Evolutionary conservation across 2,888 invertebrate genomes (phyloP), one percentile per base, ranked within the genome.

Genomic region (Coenonympha glycerion): DNA sequence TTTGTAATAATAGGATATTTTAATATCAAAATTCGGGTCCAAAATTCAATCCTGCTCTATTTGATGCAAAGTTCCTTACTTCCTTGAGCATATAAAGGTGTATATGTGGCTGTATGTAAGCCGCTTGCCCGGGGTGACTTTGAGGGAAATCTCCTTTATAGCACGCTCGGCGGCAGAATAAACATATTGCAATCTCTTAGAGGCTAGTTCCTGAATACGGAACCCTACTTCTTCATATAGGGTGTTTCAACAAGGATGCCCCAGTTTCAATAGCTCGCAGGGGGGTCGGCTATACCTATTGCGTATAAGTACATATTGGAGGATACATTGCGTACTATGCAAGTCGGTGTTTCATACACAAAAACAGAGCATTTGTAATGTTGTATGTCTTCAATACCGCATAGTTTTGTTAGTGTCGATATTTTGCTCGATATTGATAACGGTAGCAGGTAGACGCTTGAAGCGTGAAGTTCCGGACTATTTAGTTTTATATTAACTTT

Each of bases 141-240:
- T 6, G 24, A 15, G 15, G 39, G 39, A 15, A 39, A 39, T 37
- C 24, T 24, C 24, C 37, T 24, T 24, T 39, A 24, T 15, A 15
- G 13, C 9, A 9, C 6, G 16, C 2, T 22, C 8, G 22, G 24
- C 4, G 9, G 24, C 22, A 24, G 24, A 24, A 24, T 39, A 39
- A 39, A 39, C 39, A 39, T 39, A 24, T 24, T 39, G 24, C 39
- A 24, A 37, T 37, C 37, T 37, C 21, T 30, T 11, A 13, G 8
- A 24, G 13, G 22, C 24, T 39, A 24, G 39, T 39, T 13, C 15
- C 8, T 39, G 15, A 39, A 39, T 24, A 24, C 15, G 15, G 11
- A 3, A 8, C 3, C 11, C 21, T 11, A 4, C 6, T 13, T 11
- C 15, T 22, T 9, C 15, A 15, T 22, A 39, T 2, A 15, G 15